These are phyloP conservation scores for Drosophila robusta DNA, from an alignment of 2,888 invertebrate genomes.

Conservation along the genomic window DNA sequence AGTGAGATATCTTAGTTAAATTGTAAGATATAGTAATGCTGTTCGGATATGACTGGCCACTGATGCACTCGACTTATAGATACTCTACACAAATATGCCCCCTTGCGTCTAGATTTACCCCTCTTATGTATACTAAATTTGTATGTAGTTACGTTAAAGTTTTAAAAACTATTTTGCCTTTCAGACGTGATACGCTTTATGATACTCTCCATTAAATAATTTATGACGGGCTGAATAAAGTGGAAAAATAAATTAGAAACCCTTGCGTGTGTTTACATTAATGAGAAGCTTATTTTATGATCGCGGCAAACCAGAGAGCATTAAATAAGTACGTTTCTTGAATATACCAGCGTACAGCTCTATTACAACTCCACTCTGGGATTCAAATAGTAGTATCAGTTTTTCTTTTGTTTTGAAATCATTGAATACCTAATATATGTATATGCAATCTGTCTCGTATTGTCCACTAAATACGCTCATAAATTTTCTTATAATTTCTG, in stretches of 20 bases:
- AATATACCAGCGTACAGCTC: no score
- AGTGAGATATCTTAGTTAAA: conserved; percentile 30
- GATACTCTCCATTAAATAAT: no score
- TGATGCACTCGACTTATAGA: neutral
- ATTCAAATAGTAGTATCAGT: no score
- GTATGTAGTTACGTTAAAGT: no score
- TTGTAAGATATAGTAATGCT: conserved; percentile 7
- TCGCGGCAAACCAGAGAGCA: neutral
- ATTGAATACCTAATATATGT: conserved; percentile 14
- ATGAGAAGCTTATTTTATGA: neutral
- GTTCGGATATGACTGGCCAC: no score
- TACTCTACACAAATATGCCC: conserved; percentile 1
- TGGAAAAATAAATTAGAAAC: no score
- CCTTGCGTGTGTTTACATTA: no score
- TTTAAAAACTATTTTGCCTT: no score
- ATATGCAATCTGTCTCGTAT: conserved; percentile 35
- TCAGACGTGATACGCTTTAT: no score
- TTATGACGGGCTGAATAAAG: no score
- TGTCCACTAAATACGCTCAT: conserved; percentile 48
- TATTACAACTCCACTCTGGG: neutral
- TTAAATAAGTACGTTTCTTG: neutral
- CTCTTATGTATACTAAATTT: no score
- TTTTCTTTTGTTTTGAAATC: neutral
- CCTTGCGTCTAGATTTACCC: no score
- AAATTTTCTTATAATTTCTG: conserved; percentile 37